phyloP scores from a whole-genome alignment of 2,797 vertebrate species.

The Pyrocephalus nanus region DNA sequence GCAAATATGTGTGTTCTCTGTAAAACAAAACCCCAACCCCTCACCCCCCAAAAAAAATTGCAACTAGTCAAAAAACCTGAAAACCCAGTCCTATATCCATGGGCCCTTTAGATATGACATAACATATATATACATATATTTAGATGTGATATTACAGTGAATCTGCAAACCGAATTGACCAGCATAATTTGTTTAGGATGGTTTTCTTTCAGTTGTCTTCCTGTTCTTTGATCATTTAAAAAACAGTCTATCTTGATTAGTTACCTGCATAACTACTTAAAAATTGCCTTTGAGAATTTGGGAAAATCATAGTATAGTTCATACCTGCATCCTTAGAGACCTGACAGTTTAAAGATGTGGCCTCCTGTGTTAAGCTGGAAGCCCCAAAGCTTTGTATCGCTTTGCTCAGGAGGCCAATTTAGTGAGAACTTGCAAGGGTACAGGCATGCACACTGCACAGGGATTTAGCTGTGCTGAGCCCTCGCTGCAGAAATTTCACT shows the following conservation, averaged over 20 bases:
- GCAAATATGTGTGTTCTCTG: not conserved
- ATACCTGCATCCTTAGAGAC: not conserved
- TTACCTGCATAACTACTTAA: not conserved
- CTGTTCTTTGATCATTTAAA: not conserved
- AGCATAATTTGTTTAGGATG: not conserved
- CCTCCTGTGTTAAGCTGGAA: not conserved
- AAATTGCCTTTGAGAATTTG: not conserved
- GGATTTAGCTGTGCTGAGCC: not conserved
- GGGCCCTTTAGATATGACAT: not conserved
- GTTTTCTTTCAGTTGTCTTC: not conserved
- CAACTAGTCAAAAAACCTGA: too few species aligned
- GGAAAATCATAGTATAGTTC: not conserved
- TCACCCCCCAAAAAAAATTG: not conserved
- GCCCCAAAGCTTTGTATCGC: not conserved
- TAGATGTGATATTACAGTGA: not conserved
- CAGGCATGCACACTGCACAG: accelerated
- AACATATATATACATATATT: not conserved
- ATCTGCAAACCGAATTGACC: not conserved
- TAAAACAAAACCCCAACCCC: not conserved
- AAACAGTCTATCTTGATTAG: not conserved
- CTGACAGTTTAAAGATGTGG: not conserved
- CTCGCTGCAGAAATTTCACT: not conserved
- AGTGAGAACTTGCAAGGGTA: not conserved
- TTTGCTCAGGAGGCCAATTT: not conserved
- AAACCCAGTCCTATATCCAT: not conserved